Conservation (phyloP, 2,888 invertebrate species). For the Tupiocoris notatus region DNA sequence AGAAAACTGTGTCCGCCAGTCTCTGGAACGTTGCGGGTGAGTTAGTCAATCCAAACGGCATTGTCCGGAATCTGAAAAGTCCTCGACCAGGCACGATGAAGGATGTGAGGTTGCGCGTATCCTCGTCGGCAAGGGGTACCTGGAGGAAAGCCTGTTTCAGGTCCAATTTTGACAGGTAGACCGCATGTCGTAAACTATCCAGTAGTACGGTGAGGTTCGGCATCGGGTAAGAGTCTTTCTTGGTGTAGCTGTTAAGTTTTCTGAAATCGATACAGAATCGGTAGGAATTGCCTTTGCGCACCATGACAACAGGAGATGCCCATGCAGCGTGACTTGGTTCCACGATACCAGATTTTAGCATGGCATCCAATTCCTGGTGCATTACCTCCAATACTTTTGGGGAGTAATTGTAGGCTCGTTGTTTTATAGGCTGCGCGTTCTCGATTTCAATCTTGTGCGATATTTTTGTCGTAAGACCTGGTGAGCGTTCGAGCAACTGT, state of each 20-base stretch:
- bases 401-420: constrained; percentile 20
- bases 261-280: constrained; percentile 54
- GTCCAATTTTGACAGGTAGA: constrained; percentile 24
- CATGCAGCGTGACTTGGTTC: constrained; percentile 17
- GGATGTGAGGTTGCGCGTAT: constrained; percentile 50
- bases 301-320: constrained; percentile 32
- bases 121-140: constrained; percentile 30
- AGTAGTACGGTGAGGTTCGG: constrained; percentile 11
- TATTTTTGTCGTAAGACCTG: constrained; percentile 6
- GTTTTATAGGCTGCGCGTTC: constrained; percentile 23
- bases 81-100: constrained; percentile 51
- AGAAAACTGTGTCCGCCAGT: constrained; percentile 45
- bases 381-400: constrained; percentile 25
- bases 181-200: background rate
- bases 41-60: constrained; percentile 52
- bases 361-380: constrained; percentile 11
- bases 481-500: background rate
- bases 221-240: constrained; percentile 28
- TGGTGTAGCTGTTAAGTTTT: constrained; percentile 50
- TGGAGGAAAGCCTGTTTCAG: constrained; percentile 30
- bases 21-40: constrained; percentile 45
- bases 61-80: constrained; percentile 50
- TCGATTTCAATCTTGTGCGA: constrained; percentile 27
- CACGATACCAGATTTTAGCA: constrained; percentile 12
- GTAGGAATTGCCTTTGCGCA: constrained; percentile 47